Conservation (phyloP, 2,113 vertebrate species). For the Pachycephala philippinensis region DNA sequence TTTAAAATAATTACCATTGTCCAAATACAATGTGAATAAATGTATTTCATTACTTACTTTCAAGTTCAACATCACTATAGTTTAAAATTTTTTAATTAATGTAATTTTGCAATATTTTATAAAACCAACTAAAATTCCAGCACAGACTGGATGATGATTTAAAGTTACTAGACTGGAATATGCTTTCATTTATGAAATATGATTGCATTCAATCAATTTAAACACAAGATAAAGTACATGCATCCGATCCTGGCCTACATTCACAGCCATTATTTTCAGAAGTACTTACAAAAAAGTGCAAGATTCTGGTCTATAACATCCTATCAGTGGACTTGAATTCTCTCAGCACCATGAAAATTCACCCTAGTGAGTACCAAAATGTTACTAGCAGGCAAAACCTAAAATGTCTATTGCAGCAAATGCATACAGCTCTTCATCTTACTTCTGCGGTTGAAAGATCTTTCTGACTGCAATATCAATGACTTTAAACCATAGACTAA, state of each 20-base stretch:
- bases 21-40: neutral
- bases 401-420: neutral
- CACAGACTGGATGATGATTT: neutral
- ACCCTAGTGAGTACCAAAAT: neutral
- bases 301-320: neutral
- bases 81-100: neutral
- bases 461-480: neutral
- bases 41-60: neutral
- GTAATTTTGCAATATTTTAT: neutral
- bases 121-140: neutral
- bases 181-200: neutral
- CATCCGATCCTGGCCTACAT: neutral
- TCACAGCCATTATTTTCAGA: neutral
- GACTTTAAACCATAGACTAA: slow-evolving; percentile 17
- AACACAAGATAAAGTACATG: neutral
- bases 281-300: neutral
- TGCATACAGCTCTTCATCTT: neutral
- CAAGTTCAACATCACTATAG: neutral
- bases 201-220: neutral
- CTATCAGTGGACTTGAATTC: neutral
- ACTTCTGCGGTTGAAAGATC: neutral
- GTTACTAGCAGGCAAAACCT: neutral
- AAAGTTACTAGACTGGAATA: neutral
- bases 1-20: neutral
- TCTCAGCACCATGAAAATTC: neutral